These are phyloP conservation scores for Andrena trimmerana DNA, from an alignment of 2,888 invertebrate species.

Conservation along the genomic window DNA sequence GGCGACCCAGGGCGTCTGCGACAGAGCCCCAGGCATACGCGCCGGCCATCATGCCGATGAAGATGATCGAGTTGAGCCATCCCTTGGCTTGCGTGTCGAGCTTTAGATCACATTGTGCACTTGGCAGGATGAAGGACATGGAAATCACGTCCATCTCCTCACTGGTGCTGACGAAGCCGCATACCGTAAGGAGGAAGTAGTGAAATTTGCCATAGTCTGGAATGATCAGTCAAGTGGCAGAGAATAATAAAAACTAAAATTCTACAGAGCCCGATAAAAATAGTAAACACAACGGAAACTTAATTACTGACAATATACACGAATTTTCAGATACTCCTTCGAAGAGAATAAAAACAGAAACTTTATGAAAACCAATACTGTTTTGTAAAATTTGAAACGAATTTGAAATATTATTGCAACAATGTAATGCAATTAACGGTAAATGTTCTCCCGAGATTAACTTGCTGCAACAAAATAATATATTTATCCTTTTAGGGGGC, in stretches of 20 bases:
- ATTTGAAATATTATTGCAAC: too few relatives aligned
- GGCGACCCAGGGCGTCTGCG: constrained; percentile 95
- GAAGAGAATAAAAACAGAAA: too few relatives aligned
- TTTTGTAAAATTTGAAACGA: too few relatives aligned
- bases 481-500: too few relatives aligned
- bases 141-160: constrained; percentile 98
- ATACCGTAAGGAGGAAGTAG: constrained; percentile 94
- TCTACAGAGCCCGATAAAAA: background rate
- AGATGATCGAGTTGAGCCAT: constrained; percentile 92
- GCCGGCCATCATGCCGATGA: constrained; percentile 97
- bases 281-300: background rate
- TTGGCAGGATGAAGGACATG: constrained; percentile 97
- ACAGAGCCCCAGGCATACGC: constrained; percentile 97
- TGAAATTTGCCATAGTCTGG: constrained; percentile 95
- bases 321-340: too few relatives aligned
- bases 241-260: background rate
- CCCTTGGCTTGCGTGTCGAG: constrained; percentile 95
- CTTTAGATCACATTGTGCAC: constrained; percentile 96
- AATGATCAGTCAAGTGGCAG: constrained; percentile 30
- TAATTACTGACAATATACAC: too few relatives aligned
- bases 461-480: too few relatives aligned
- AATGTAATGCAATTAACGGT: too few relatives aligned
- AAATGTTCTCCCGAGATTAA: too few relatives aligned
- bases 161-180: constrained; percentile 97
- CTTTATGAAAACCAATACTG: too few relatives aligned